Evolutionary conservation across 2,797 vertebrate species (phyloP).

Genomic region (Hirundo rustica): DNA sequence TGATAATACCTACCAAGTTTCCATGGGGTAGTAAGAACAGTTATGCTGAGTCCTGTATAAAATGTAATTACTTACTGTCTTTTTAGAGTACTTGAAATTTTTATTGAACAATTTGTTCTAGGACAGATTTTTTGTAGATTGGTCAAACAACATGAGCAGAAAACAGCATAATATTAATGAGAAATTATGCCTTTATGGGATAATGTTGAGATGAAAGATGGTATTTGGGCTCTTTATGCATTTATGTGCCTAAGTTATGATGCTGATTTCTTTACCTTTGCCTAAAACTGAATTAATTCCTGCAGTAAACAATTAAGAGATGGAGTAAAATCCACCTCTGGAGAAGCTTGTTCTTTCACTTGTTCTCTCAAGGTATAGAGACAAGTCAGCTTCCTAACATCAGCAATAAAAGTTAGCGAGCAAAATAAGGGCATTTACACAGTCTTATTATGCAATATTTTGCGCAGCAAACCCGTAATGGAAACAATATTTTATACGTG

Average conservation of each 20-base stretch:
- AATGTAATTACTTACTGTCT: not conserved
- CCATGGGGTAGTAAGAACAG: not conserved
- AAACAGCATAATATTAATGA: not conserved
- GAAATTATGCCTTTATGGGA: not conserved
- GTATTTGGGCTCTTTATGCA: not conserved
- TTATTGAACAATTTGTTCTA: not conserved
- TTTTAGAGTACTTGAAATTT: not conserved
- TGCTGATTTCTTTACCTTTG: not conserved
- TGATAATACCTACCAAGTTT: not conserved
- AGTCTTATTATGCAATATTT: not conserved
- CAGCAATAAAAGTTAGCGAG: not conserved
- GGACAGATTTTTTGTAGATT: not conserved
- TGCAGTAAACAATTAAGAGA: not conserved
- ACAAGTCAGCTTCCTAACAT: not conserved
- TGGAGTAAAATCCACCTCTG: not conserved
- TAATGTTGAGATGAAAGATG: not conserved
- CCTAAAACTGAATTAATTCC: not conserved
- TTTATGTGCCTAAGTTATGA: not conserved
- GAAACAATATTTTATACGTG: not conserved
- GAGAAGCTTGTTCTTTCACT: not conserved
- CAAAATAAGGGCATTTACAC: not conserved
- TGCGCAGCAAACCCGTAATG: not conserved
- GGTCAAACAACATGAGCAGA: not conserved
- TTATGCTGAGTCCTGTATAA: not conserved
- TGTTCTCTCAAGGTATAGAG: not conserved